Evolutionary conservation across 2,888 invertebrate species (phyloP).

Genomic region (Lithophane ornitopus): DNA sequence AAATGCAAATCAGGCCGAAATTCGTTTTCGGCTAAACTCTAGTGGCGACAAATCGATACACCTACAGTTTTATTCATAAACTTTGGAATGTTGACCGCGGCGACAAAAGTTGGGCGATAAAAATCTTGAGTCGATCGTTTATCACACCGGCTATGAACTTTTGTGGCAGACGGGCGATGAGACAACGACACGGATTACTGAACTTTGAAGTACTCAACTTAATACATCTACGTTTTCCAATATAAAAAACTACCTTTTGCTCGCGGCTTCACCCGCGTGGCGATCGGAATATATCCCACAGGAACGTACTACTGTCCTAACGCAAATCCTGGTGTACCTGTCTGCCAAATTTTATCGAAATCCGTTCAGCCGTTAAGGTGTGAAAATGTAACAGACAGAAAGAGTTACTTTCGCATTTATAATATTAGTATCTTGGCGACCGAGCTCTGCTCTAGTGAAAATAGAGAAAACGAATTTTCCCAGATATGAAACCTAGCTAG

Average conservation of each 20-base stretch:
- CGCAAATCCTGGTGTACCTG: no score
- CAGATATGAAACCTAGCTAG: no score
- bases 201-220: constrained; percentile 15
- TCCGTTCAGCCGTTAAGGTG: no score
- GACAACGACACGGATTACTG: neutral
- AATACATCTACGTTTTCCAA: neutral
- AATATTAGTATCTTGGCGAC: no score
- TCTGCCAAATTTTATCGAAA: no score
- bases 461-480: no score
- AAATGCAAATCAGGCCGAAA: neutral
- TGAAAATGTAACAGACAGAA: no score
- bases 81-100: constrained; percentile 16
- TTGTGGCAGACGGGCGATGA: neutral
- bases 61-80: constrained; percentile 13
- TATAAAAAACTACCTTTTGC: neutral
- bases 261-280: neutral
- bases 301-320: no score
- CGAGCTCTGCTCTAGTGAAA: no score
- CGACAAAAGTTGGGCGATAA: constrained; percentile 39
- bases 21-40: neutral
- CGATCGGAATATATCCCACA: no score
- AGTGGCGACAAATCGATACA: constrained; percentile 33
- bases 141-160: constrained; percentile 25
- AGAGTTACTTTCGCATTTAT: no score
- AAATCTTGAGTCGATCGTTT: constrained; percentile 25